These are phyloP conservation scores for Apus apus DNA, from an alignment of 2,113 vertebrate species.

Conservation along the genomic window DNA sequence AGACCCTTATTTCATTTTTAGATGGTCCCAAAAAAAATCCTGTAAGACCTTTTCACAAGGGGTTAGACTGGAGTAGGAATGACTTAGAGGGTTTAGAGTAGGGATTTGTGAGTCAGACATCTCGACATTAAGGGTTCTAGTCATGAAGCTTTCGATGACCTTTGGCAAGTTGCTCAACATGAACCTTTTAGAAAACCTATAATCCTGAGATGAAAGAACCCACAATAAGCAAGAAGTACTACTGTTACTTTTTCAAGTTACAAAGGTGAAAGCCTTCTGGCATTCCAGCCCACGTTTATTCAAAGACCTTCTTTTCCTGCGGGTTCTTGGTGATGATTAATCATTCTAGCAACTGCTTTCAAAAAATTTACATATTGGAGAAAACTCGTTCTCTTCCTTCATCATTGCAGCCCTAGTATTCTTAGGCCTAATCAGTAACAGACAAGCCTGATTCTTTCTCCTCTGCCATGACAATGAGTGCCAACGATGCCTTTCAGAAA, in stretches of 20 bases:
- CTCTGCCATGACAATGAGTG: background rate
- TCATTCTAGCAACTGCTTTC: slow-evolving; percentile 2
- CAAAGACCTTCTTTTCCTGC: slow-evolving; percentile 16
- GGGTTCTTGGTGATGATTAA: background rate
- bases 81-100: background rate
- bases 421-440: slow-evolving; percentile 47
- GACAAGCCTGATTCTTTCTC: background rate
- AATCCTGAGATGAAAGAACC: slow-evolving; percentile 40
- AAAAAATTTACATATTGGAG: slow-evolving; percentile 1
- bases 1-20: slow-evolving; percentile 9
- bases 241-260: slow-evolving; percentile 14
- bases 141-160: slow-evolving; percentile 11
- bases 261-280: background rate
- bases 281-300: background rate
- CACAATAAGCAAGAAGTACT: background rate
- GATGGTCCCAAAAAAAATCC: slow-evolving; percentile 1
- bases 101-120: slow-evolving; percentile 26
- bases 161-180: background rate
- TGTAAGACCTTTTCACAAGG: background rate
- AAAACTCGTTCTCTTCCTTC: slow-evolving; percentile 17
- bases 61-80: background rate
- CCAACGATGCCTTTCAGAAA: background rate
- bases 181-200: slow-evolving; percentile 21
- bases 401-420: background rate
- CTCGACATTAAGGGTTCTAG: background rate